A percentile compares a stretch with the other conserved stretches of the same genome.
phyloP scores from a whole-genome alignment of 2,113 vertebrate species.

The Catharus fuscescens region DNA sequence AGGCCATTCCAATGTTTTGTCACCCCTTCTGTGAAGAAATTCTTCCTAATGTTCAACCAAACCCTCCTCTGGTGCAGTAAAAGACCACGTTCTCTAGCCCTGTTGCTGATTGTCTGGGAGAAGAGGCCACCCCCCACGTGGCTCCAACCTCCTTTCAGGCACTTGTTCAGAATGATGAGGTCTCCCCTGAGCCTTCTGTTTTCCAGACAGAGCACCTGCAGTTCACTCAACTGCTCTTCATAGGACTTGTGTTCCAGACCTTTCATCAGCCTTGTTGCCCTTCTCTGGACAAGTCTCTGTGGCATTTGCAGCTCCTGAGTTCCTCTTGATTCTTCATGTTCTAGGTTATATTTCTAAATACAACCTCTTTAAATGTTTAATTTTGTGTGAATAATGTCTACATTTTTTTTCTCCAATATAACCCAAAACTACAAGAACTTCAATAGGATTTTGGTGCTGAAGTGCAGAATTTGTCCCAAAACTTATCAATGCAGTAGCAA shows the following conservation, averaged over 20 bases:
- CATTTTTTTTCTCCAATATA: background rate
- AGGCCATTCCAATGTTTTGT: background rate
- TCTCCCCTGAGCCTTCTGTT: background rate
- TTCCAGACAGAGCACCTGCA: background rate
- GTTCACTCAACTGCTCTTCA: background rate
- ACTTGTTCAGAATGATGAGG: background rate
- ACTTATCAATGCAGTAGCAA: background rate
- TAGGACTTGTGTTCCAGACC: background rate
- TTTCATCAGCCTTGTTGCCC: too few species aligned
- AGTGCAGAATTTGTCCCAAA: background rate
- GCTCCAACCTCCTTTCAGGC: background rate
- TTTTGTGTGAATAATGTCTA: background rate
- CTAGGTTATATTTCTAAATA: background rate
- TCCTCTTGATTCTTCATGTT: background rate
- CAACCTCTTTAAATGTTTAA: background rate
- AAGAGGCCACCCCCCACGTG: background rate
- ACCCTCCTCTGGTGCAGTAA: background rate
- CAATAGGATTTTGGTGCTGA: background rate
- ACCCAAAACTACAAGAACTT: background rate
- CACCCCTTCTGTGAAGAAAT: background rate
- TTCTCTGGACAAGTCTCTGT: background rate
- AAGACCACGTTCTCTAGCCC: background rate
- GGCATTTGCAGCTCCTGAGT: background rate
- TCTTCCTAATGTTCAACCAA: background rate
- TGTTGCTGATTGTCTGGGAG: background rate